Evolutionary conservation across 2,888 invertebrate genomes (phyloP), one percentile per base, ranked within the genome.

Genomic region (Syrphus vitripennis): DNA sequence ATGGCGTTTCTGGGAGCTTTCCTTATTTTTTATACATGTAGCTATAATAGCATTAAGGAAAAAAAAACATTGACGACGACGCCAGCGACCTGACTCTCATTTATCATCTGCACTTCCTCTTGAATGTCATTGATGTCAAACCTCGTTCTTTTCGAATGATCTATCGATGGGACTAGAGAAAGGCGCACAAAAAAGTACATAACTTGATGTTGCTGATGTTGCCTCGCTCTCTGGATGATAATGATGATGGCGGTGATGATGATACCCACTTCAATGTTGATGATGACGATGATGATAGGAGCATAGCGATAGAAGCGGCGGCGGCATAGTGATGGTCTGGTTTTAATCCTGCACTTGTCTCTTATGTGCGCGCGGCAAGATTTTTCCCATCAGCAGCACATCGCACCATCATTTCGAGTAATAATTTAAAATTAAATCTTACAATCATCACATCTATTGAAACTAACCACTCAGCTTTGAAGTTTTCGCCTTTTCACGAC

Each of bases 41-140:
- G n/a, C n/a, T 81, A 50, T 50, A 78, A 78, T 70, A 74, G 78
- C 86, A 82, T 86, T 82, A 86, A 82, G 78, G 78, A 82, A 82
- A 82, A 82, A 82, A 82, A 82, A 82, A 82, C 82, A 86, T 86
- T 80, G 76, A 84, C 67, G 82, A 42, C 84, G 63, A 86, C 61
- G 77, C 29, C 45, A 86, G 78, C 74, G 82, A 82, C 72, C 48
- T 70, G 34, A 53, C 78, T 69, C 82, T 82, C 86, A 86, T 86
- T 86, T 86, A 86, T 86, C 86, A 86, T 86, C 82, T 77, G 82
- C 86, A 86, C 77, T 77, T 77, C 86, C 86, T 86, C 82, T 86
- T 82, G 86, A 86, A 78, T 65, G 86, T 70, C 81, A 86, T 82
- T 86, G 86, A 81, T 86, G 86, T 86, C 87, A 82, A 59, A 79